Percentiles rank a stretch among this genome's conserved stretches.
These are phyloP conservation scores for Lithophane leautieri DNA, from an alignment of 2,888 invertebrate species.

Conservation along the genomic window DNA sequence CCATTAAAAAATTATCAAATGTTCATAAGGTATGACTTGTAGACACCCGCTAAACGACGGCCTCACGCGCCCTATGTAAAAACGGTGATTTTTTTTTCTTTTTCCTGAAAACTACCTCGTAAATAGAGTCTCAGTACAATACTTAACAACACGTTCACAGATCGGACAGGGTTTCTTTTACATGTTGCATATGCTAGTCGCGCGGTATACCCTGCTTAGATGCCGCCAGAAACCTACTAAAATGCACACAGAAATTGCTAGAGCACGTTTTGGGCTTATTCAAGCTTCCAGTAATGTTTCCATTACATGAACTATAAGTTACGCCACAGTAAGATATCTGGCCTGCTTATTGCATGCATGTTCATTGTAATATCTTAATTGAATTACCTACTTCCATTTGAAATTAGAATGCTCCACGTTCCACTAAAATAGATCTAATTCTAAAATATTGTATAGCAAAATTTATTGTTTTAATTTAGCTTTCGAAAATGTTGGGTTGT, in stretches of 20 bases:
- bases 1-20: no score
- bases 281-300: neutral
- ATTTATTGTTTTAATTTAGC: slow-evolving; percentile 37
- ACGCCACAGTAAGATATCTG: slow-evolving; percentile 21
- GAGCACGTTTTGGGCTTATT: slow-evolving; percentile 23
- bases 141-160: no score
- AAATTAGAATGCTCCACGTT: slow-evolving; percentile 28
- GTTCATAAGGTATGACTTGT: no score
- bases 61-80: no score
- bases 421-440: slow-evolving; percentile 16
- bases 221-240: neutral
- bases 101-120: no score
- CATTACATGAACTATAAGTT: slow-evolving; percentile 25
- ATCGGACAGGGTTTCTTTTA: no score
- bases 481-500: slow-evolving; percentile 29
- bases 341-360: slow-evolving; percentile 45
- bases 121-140: no score
- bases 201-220: no score
- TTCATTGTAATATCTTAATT: slow-evolving; percentile 52
- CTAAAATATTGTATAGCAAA: slow-evolving; percentile 26
- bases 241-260: neutral
- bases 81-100: no score
- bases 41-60: no score
- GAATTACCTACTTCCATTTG: slow-evolving; percentile 46
- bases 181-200: no score